phyloP scores from a whole-genome alignment of 2,113 vertebrate species.

The Otis tarda region DNA sequence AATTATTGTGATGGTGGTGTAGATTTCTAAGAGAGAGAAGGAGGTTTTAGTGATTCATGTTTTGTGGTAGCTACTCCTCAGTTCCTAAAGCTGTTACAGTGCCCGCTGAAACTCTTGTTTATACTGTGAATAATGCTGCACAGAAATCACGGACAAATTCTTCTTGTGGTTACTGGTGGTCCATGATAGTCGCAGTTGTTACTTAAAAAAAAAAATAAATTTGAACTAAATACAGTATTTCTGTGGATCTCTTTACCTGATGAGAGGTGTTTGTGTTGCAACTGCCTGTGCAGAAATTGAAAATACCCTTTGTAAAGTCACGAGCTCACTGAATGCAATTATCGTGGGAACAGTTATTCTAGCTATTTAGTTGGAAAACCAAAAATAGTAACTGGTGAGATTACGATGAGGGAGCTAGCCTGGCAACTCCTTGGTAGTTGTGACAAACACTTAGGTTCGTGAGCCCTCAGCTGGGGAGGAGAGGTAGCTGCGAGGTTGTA shows the following conservation, averaged over 20 bases:
- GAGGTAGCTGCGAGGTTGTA: not conserved
- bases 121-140: not conserved
- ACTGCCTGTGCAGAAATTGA: not conserved
- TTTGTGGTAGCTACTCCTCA: not conserved
- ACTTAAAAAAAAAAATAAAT: not conserved
- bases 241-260: not conserved
- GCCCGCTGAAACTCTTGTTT: not conserved
- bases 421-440: not conserved
- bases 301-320: not conserved
- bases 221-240: not conserved
- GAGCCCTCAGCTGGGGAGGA: not conserved
- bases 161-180: not conserved
- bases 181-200: not conserved
- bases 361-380: not conserved
- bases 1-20: not conserved
- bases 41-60: not conserved
- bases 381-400: not conserved
- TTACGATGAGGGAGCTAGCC: accelerated
- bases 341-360: not conserved
- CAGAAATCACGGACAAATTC: not conserved
- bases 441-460: not conserved
- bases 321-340: not conserved
- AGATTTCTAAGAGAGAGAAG: not conserved
- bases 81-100: accelerated
- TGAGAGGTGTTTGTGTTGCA: not conserved